Conservation (phyloP, 2,888 invertebrate species). For the Erannis defoliaria region DNA sequence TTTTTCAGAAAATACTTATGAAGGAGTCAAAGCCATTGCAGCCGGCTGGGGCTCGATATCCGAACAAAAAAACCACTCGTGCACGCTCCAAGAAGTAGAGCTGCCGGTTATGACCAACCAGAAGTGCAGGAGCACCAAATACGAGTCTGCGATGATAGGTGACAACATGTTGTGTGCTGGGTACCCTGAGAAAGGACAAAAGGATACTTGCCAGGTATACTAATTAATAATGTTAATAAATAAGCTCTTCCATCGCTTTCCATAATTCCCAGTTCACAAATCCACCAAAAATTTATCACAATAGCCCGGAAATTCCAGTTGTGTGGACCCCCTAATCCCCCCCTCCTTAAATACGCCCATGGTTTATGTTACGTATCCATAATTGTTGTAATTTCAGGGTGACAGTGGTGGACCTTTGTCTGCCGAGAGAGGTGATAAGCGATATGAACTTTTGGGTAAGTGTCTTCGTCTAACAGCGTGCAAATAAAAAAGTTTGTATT, state of each 20-base stretch:
- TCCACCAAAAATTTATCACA: no score
- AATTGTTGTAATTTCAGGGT: slow-evolving; percentile 86
- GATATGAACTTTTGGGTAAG: slow-evolving; percentile 92
- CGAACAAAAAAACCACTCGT: slow-evolving; percentile 94
- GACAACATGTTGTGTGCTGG: slow-evolving; percentile 96
- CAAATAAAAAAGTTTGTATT: neutral
- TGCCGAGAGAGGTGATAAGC: slow-evolving; percentile 88
- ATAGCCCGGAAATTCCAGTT: no score
- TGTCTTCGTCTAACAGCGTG: neutral
- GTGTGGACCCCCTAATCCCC: no score
- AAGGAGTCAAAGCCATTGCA: slow-evolving; percentile 90
- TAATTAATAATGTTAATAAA: no score
- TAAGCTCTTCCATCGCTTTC: no score
- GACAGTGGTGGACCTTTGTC: slow-evolving; percentile 93
- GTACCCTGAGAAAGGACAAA: slow-evolving; percentile 89
- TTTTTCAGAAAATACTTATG: slow-evolving; percentile 72
- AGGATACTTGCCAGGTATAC: slow-evolving; percentile 93
- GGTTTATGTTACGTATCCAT: no score
- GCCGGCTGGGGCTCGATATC: slow-evolving; percentile 95
- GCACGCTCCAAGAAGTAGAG: slow-evolving; percentile 93
- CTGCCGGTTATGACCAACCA: slow-evolving; percentile 89
- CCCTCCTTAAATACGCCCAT: no score
- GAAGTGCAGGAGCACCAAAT: slow-evolving; percentile 91
- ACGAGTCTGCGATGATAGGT: slow-evolving; percentile 93
- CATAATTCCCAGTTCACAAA: no score